Base-by-base conservation (phyloP, 2,113 vertebrate species). In the Myocastor coypus region DNA sequence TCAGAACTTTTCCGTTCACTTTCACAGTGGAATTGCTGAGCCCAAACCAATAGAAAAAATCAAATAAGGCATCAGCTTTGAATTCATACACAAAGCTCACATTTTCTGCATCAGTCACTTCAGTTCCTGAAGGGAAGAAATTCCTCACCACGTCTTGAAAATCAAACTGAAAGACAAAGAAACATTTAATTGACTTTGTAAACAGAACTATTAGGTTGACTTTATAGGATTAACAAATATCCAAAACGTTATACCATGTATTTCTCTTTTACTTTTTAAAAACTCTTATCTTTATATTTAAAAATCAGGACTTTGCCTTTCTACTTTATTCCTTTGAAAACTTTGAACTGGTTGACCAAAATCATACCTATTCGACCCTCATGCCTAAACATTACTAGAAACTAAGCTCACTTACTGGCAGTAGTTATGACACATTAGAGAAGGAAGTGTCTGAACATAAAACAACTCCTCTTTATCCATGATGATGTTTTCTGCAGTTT, bases 1-100 rank as follows among this genome's bases (percentile, higher is more conserved):
- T 98, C 88, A 98, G 75, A 87, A 98, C 97, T 94, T 97, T 98
- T 46, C 98, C 98, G 10, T 97, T 96, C 52, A 98, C 94, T 57
- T 97, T 96, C 22, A 97, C 97, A 2, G 92, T 97, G 73, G 97
- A 98, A 94, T 98, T 98, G 96, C 98, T 98, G 83, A 98, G 92
- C 46, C 98, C 98, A 71, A 98, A 96, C 96, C 98, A 97, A 85
- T 98, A 98, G 96, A 98, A 98, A 84, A 98, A 97, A 97, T 98
- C 98, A 83, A 98, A 98, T 46, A 98, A 83, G 4, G 98, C 98
- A 3, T 98, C 98, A 1, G 96, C 94, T 93, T 98, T 98, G 96
- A 98, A 98, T 66, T 98, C 97, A 50, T 97, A 98, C 0, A 96
- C 96, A 87, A 98, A 98, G 73, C 94, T 98, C 96, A 98, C 80